phyloP scores from a whole-genome alignment of 2,888 invertebrate species.

The Serrognathus titanus region DNA sequence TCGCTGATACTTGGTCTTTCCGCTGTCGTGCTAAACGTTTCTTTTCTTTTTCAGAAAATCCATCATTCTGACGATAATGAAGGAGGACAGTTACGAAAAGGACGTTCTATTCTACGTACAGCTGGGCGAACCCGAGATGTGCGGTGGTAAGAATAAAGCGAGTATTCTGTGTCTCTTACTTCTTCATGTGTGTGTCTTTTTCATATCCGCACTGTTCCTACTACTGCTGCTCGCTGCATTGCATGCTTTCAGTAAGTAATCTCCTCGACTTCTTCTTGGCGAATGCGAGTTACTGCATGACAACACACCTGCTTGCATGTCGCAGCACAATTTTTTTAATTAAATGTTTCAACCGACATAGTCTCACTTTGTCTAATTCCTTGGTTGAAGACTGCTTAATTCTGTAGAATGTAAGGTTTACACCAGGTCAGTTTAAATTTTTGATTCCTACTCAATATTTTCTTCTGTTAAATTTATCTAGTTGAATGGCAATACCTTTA shows the following conservation, averaged over 20 bases:
- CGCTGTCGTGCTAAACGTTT: neutral
- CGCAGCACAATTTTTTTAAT: no score
- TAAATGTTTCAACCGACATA: no score
- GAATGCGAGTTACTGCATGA: no score
- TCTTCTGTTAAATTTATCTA: no score
- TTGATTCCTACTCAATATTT: no score
- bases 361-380: no score
- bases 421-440: no score
- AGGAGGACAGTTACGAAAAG: conserved; percentile 98
- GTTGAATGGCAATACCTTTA: no score
- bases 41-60: conserved; percentile 71
- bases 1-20: no score
- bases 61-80: conserved; percentile 82
- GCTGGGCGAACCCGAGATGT: conserved; percentile 81
- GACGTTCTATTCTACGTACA: conserved; percentile 91
- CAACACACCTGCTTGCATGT: no score
- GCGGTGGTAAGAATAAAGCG: conserved; percentile 68
- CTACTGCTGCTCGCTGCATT: conserved; percentile 38
- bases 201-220: conserved; percentile 40
- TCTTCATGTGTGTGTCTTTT: conserved; percentile 28
- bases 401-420: no score
- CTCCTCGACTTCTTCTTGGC: neutral
- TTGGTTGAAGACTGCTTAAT: no score
- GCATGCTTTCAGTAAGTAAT: conserved; percentile 49
- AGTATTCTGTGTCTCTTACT: conserved; percentile 29